Evolutionary conservation across 2,888 invertebrate species (phyloP).

Genomic region (Chydorus sphaericus): DNA sequence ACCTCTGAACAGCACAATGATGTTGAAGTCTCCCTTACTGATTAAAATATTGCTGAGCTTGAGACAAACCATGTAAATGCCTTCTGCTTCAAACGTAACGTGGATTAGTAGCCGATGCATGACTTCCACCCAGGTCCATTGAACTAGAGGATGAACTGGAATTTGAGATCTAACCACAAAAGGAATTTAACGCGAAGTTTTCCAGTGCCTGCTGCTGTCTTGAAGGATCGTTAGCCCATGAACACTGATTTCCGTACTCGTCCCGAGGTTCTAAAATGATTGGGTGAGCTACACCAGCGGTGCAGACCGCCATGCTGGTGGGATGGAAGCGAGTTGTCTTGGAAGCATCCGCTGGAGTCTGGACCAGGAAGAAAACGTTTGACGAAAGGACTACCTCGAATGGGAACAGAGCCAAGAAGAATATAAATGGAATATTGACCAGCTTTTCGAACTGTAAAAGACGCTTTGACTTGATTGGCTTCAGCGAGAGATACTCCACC

Average conservation of each 20-base stretch:
- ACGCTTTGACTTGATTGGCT: slow-evolving; percentile 73
- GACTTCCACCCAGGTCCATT: slow-evolving; percentile 58
- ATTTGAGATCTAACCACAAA: slow-evolving; percentile 44
- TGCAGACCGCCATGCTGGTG: slow-evolving; percentile 70
- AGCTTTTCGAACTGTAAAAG: slow-evolving; percentile 81
- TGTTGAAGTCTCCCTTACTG: slow-evolving; percentile 80
- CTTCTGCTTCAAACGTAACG: slow-evolving; percentile 61
- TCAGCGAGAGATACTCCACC: slow-evolving; percentile 71
- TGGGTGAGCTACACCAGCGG: slow-evolving; percentile 54
- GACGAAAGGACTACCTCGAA: slow-evolving; percentile 73
- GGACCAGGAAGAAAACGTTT: slow-evolving; percentile 64
- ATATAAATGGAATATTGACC: slow-evolving; percentile 77
- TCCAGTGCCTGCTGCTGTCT: background rate
- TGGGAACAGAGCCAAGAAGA: slow-evolving; percentile 56
- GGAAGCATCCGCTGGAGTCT: slow-evolving; percentile 64
- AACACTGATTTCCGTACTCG: slow-evolving; percentile 72
- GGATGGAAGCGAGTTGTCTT: slow-evolving; percentile 69
- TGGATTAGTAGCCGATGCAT: slow-evolving; percentile 62
- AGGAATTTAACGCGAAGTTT: background rate
- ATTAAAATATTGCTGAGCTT: slow-evolving; percentile 56
- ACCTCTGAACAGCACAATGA: slow-evolving; percentile 71
- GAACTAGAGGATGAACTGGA: slow-evolving; percentile 25
- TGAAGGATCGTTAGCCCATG: slow-evolving; percentile 1
- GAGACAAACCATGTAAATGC: slow-evolving; percentile 66
- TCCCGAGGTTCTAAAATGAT: slow-evolving; percentile 82